Base-by-base conservation (phyloP, 2,888 invertebrate species). In the Eupeodes latifasciatus region DNA sequence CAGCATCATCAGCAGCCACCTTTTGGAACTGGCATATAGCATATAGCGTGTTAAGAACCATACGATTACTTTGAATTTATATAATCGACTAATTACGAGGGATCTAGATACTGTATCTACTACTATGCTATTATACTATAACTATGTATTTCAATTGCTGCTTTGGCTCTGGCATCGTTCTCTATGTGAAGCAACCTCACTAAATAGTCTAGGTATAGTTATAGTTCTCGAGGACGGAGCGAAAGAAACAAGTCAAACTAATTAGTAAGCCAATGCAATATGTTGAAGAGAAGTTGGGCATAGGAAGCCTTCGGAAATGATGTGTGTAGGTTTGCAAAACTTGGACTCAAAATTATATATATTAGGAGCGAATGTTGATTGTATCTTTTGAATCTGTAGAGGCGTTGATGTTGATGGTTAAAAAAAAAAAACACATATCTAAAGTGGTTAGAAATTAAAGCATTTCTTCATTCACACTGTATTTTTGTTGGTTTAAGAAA, bases 81-180 rank as follows among this genome's bases (percentile, higher is more conserved):
- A 53, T 83, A 86, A 86, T 83, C 79, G 82, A 86, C 82, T 86
- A 82, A 86, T 86, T 82, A 82, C 40, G 71, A 44, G 44, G 16
- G 11, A 71, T 64, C 62, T 64, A 62, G 64, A 75, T 64, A 64
- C 34, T 71, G 55, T 7, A 53, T 71, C 55, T 71, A 47, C 72
- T 6, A 5, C 40, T 9, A 40, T 27, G 27, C 27, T 27, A 27
- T 27, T 27, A 27, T 27, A 27, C 3, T 27, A 27, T 27, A 27
- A 27, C 27, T 27, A 27, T 27, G 40, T 40, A 59, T 72, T 72
- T 27, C 55, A 53, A 61, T 49, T 66, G 66, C 71, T 66, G 11
- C 36, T 11, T 34, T 2, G 16, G 44, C 40, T 19, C 19, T 16
- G 72, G 49, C 69, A 80, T 75, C 55, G 69, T 69, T 69, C 62